phyloP scores from a whole-genome alignment of 1,140 invertebrate genomes.

The Eumeta japonica region DNA sequence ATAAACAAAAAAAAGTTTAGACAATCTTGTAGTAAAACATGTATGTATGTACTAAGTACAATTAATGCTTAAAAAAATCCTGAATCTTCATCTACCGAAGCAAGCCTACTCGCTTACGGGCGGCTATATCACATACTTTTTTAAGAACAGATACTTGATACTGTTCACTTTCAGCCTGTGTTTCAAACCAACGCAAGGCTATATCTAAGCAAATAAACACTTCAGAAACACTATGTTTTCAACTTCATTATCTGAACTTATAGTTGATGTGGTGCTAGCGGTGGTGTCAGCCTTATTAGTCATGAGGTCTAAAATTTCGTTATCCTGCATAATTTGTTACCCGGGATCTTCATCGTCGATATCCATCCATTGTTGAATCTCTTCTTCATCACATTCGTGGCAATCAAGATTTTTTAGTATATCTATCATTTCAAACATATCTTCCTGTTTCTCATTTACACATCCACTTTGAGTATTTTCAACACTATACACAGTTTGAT shows the following conservation, averaged over 20 bases:
- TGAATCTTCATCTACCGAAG: conserved; percentile 15
- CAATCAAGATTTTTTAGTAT: conserved; percentile 8
- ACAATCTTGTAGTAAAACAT: too few relatives aligned
- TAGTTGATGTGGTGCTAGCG: conserved; percentile 6
- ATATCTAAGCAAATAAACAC: conserved; percentile 19
- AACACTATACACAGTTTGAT: too few relatives aligned
- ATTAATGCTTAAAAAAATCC: too few relatives aligned
- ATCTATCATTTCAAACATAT: conserved; percentile 9
- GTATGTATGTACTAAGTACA: too few relatives aligned
- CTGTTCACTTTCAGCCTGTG: conserved; percentile 15
- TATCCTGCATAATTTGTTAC: conserved; percentile 14
- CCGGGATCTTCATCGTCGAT: conserved; percentile 9
- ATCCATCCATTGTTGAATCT: conserved; percentile 8
- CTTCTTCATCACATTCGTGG: conserved; percentile 8
- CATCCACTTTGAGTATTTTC: conserved; percentile 16
- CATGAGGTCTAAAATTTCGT: conserved; percentile 16
- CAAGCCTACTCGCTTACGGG: conserved; percentile 18
- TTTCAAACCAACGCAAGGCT: conserved; percentile 19
- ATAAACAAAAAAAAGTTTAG: too few relatives aligned
- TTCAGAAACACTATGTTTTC: conserved; percentile 18
- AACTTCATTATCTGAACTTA: conserved; percentile 18
- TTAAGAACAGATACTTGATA: conserved; percentile 18
- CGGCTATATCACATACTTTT: conserved; percentile 19
- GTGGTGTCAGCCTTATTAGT: conserved; percentile 14
- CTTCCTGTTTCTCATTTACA: conserved; percentile 17